Evolutionary conservation across 2,797 vertebrate species (phyloP).

Genomic region (Dendrocincla fuliginosa): DNA sequence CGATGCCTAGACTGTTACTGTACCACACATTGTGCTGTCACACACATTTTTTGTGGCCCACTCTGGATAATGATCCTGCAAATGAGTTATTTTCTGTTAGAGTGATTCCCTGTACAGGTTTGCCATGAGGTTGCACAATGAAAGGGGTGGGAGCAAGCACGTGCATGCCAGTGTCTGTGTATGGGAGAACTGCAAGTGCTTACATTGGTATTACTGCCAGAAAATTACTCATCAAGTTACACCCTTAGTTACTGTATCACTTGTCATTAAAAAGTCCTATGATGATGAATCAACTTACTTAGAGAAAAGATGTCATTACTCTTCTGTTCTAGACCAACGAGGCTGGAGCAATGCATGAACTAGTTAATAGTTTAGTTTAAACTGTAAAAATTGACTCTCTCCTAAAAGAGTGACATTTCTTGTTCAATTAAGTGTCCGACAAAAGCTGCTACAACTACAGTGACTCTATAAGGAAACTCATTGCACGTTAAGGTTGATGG

Average conservation of each 20-base stretch:
- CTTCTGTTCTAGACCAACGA: background rate
- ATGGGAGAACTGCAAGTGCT: background rate
- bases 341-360: background rate
- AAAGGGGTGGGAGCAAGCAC: slow-evolving; percentile 9
- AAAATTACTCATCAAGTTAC: slow-evolving; percentile 35
- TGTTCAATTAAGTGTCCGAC: background rate
- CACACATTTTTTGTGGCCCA: rapidly evolving
- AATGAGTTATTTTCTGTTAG: background rate
- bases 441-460: background rate
- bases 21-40: background rate
- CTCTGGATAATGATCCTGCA: background rate
- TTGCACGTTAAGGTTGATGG: background rate
- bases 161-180: background rate
- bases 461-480: background rate
- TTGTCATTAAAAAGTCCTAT: slow-evolving; percentile 10
- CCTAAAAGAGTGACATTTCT: background rate
- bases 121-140: background rate
- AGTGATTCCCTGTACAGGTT: background rate
- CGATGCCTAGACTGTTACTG: background rate
- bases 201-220: background rate
- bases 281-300: background rate
- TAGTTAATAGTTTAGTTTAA: background rate
- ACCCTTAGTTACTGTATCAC: slow-evolving; percentile 40
- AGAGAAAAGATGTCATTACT: background rate
- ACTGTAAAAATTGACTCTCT: background rate